These are phyloP conservation scores for Chrysochloris asiatica DNA, from an alignment of 2,113 vertebrate species.

Conservation along the genomic window DNA sequence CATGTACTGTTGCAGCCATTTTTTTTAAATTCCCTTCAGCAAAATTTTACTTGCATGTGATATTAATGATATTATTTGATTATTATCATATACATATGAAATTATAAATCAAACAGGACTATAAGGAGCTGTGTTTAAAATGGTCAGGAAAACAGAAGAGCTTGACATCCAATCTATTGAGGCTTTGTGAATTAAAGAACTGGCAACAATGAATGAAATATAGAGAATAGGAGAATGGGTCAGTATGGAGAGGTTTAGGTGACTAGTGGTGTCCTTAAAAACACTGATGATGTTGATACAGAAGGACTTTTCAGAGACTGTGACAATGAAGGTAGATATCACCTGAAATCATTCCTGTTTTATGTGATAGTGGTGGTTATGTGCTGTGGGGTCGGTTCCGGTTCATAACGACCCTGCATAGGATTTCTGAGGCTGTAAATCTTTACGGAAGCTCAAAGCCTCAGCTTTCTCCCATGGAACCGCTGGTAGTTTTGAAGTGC, in stretches of 20 bases:
- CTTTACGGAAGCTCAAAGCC: too few species aligned
- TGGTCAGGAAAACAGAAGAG: neutral
- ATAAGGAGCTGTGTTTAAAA: neutral
- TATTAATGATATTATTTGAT: too few species aligned
- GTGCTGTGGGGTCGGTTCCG: too few species aligned
- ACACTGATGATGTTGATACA: neutral
- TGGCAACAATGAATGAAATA: neutral
- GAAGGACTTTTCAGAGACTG: neutral
- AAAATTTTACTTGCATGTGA: too few species aligned
- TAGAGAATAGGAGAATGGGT: neutral
- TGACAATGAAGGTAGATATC: neutral
- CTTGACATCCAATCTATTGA: neutral
- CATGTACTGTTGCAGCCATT: too few species aligned
- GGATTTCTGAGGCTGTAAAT: too few species aligned
- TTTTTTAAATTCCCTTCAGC: too few species aligned
- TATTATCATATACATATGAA: neutral
- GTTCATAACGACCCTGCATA: too few species aligned
- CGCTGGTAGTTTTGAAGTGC: too few species aligned
- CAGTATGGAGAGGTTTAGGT: neutral
- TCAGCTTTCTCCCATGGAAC: too few species aligned
- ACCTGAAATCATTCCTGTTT: too few species aligned
- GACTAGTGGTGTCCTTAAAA: neutral
- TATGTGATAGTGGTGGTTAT: too few species aligned
- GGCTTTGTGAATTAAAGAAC: neutral
- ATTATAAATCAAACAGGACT: neutral